These are phyloP conservation scores for Drosophila punjabiensis DNA, from an alignment of 1,140 invertebrate species.

Conservation along the genomic window DNA sequence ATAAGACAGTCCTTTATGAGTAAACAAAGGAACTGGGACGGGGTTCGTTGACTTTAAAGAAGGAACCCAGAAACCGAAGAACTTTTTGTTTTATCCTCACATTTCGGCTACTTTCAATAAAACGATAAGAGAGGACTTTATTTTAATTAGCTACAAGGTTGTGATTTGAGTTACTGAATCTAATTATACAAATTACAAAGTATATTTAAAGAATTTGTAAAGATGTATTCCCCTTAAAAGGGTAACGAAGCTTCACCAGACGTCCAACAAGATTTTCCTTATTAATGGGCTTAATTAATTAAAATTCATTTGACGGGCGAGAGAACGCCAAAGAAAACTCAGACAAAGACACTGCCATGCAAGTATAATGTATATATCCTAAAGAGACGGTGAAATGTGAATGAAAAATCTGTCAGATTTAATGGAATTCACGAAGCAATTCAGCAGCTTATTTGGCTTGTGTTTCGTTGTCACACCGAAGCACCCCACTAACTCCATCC, in stretches of 20 bases:
- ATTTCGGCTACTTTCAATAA: not conserved
- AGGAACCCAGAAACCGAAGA: not conserved
- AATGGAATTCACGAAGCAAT: conserved; percentile 15
- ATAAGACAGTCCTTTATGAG: conserved; percentile 30
- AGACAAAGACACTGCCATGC: not conserved
- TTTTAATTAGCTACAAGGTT: not conserved
- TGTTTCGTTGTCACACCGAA: conserved; percentile 3
- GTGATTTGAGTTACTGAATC: not conserved
- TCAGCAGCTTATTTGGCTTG: conserved; percentile 5
- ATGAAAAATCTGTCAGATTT: conserved; percentile 45
- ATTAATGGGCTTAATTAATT: conserved; percentile 43
- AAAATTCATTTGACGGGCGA: conserved; percentile 40
- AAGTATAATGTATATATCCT: not conserved
- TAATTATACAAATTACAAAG: not conserved
- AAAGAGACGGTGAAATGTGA: conserved; percentile 15
- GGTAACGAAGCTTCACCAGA: not conserved
- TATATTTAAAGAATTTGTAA: not conserved
- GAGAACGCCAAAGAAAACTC: not conserved
- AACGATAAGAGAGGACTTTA: not conserved
- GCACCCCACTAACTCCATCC: not conserved
- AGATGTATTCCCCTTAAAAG: not conserved
- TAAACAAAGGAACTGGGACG: conserved; percentile 12
- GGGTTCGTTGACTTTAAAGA: conserved; percentile 37
- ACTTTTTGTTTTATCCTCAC: not conserved
- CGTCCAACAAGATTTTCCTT: not conserved